Evolutionary conservation across 2,888 invertebrate genomes (phyloP).

Genomic region (Platerodrilus igneus): DNA sequence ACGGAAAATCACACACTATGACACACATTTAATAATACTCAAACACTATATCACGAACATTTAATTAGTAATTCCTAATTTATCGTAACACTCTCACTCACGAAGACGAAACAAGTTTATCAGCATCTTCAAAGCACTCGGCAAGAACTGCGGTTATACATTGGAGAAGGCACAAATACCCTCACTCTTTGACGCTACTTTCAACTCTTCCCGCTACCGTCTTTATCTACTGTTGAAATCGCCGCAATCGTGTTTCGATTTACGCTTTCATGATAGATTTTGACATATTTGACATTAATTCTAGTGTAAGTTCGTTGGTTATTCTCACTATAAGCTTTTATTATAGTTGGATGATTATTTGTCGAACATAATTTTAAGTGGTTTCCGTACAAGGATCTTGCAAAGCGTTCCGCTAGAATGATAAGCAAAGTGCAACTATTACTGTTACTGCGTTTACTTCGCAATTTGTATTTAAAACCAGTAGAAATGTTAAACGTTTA

Average conservation of each 20-base stretch:
- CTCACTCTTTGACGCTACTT: no score
- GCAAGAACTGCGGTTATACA: slow-evolving; percentile 36
- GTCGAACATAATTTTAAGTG: no score
- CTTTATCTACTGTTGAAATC: slow-evolving; percentile 38
- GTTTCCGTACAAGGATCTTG: no score
- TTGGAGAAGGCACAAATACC: slow-evolving; percentile 29
- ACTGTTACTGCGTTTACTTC: no score
- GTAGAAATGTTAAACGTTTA: no score
- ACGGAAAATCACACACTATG: background rate
- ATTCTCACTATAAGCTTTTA: no score
- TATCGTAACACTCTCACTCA: slow-evolving; percentile 10
- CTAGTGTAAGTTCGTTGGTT: no score
- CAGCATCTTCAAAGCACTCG: slow-evolving; percentile 30
- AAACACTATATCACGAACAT: background rate
- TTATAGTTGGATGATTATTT: no score
- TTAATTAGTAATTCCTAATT: slow-evolving; percentile 13
- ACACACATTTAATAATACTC: background rate
- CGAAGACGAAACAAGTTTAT: slow-evolving; percentile 15
- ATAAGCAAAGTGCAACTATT: no score
- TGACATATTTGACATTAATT: slow-evolving; percentile 21
- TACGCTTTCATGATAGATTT: slow-evolving; percentile 14
- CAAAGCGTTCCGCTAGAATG: no score
- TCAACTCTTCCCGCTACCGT: slow-evolving; percentile 36
- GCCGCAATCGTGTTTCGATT: slow-evolving; percentile 26
- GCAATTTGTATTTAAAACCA: no score